phyloP scores from a whole-genome alignment of 2,888 invertebrate species.

The Cheilosia pagana region DNA sequence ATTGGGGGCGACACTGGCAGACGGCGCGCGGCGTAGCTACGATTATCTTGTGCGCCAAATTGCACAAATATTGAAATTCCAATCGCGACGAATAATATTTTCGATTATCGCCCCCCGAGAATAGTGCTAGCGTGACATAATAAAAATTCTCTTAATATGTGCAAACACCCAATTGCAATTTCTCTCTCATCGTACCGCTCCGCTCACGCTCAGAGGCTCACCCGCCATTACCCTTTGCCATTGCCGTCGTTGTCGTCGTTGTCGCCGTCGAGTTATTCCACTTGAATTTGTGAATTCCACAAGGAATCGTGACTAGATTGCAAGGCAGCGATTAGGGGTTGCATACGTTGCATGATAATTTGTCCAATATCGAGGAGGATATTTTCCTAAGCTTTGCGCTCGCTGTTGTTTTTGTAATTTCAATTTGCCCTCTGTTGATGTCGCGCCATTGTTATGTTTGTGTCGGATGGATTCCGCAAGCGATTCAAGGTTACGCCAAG shows the following conservation, averaged over 20 bases:
- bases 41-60: conserved; percentile 67
- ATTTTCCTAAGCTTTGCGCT: conserved; percentile 51
- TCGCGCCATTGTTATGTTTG: conserved; percentile 18
- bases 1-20: conserved; percentile 27
- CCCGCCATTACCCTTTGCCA: too few relatives aligned
- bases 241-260: too few relatives aligned
- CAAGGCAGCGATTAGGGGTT: conserved; percentile 72
- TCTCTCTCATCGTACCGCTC: conserved; percentile 33
- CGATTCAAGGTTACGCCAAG: conserved; percentile 63
- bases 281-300: conserved; percentile 67
- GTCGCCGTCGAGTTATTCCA: conserved; percentile 28
- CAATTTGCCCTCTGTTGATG: conserved; percentile 28
- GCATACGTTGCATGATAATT: conserved; percentile 74
- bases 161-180: conserved; percentile 71
- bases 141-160: conserved; percentile 73
- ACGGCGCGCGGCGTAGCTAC: conserved; percentile 42
- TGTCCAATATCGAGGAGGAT: conserved; percentile 59
- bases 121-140: conserved; percentile 72
- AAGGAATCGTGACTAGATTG: conserved; percentile 72
- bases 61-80: conserved; percentile 73
- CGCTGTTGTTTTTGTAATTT: conserved; percentile 35
- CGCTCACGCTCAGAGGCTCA: background rate
- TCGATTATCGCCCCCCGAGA: conserved; percentile 69
- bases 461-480: conserved; percentile 41
- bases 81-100: conserved; percentile 71